Evolutionary conservation across 2,113 vertebrate species (phyloP).

Genomic region (Gorsachius goisagi): DNA sequence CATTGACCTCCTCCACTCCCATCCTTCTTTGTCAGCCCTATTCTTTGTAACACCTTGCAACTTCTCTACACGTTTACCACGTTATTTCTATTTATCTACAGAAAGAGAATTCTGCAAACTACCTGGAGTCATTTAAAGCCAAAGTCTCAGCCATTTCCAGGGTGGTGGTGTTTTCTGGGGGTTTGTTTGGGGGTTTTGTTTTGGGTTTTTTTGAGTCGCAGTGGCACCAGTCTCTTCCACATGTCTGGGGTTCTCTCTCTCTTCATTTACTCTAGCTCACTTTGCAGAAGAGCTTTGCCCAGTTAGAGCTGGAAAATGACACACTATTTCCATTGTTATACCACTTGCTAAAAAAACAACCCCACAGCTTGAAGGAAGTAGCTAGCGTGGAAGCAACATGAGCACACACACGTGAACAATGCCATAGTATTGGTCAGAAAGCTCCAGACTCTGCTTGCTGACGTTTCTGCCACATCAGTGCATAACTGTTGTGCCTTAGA

Average conservation of each 20-base stretch:
- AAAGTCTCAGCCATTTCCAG: neutral
- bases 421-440: neutral
- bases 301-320: neutral
- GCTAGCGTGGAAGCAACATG: neutral
- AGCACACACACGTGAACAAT: fast-evolving
- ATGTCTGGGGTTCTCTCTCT: neutral
- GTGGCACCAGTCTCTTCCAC: neutral
- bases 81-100: neutral
- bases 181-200: neutral
- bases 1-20: neutral
- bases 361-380: neutral
- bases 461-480: neutral
- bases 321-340: neutral
- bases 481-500: neutral
- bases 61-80: neutral
- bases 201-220: neutral
- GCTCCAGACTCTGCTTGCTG: too few relatives aligned
- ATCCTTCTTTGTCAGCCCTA: neutral
- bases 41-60: neutral
- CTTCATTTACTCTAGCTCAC: neutral
- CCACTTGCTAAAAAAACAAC: neutral
- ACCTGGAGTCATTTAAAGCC: neutral
- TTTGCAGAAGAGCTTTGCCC: neutral
- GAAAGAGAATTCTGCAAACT: neutral
- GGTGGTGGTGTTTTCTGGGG: neutral